Conservation (phyloP, 2,888 invertebrate genomes). For the Halictus quadricinctus region DNA sequence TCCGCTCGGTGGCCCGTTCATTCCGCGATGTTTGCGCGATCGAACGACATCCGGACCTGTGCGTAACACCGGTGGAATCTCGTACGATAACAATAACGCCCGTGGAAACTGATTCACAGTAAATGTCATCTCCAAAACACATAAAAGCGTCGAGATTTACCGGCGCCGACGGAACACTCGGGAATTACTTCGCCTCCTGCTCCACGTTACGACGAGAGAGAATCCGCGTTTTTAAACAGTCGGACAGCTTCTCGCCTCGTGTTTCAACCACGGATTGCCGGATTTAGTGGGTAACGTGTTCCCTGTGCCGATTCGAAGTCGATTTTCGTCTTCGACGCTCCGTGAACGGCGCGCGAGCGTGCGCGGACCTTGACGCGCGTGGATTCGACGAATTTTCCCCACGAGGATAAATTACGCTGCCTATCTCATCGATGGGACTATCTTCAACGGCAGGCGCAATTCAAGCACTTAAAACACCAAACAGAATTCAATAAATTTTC, state of each 20-base stretch:
- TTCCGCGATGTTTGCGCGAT: slow-evolving; percentile 20
- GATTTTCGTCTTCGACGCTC: not conserved
- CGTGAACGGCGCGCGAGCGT: not conserved
- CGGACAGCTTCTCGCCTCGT: not conserved
- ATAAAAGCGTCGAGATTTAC: slow-evolving; percentile 2
- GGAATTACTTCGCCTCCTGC: not conserved
- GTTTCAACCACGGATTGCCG: not conserved
- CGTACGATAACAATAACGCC: not conserved
- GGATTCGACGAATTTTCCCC: not conserved
- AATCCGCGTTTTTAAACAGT: not conserved
- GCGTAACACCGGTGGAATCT: slow-evolving; percentile 29
- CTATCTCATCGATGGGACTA: no score
- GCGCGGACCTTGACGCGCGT: not conserved
- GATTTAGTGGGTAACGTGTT: not conserved
- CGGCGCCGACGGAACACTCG: slow-evolving; percentile 1
- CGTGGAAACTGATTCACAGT: not conserved
- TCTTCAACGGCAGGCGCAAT: no score
- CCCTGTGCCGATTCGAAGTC: not conserved
- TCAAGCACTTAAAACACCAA: no score
- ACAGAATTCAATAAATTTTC: no score
- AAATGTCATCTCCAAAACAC: slow-evolving; percentile 7
- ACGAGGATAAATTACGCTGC: not conserved
- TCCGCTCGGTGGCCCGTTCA: not conserved
- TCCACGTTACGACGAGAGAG: not conserved
- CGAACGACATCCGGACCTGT: slow-evolving; percentile 42